phyloP scores from a whole-genome alignment of 2,888 invertebrate genomes.

The Plemyria rubiginata region DNA sequence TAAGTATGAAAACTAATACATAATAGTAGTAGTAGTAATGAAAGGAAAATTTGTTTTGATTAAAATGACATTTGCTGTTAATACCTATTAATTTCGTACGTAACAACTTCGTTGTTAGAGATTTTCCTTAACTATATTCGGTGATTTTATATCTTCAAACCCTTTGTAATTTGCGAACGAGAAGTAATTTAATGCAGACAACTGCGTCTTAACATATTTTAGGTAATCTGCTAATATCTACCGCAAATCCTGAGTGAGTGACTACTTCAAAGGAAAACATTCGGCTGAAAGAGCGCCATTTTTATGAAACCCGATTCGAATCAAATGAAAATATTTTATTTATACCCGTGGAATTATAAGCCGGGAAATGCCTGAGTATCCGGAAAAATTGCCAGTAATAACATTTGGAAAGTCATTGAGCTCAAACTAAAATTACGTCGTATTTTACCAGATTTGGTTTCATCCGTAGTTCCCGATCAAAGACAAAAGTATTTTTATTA shows the following conservation, averaged over 20 bases:
- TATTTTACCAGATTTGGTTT: slow-evolving; percentile 14
- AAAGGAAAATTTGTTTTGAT: too few species aligned
- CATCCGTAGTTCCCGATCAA: not conserved
- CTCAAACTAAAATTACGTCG: slow-evolving; percentile 18
- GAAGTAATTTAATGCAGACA: too few species aligned
- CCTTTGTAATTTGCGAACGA: too few species aligned
- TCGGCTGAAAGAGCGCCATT: slow-evolving; percentile 1
- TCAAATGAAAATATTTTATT: slow-evolving; percentile 32
- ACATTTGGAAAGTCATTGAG: slow-evolving; percentile 32
- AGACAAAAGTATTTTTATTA: too few species aligned
- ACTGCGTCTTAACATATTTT: not conserved
- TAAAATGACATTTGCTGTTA: too few species aligned
- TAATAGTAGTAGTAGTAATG: too few species aligned
- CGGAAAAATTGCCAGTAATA: slow-evolving; percentile 34
- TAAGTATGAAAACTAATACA: too few species aligned
- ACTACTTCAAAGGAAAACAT: slow-evolving; percentile 10
- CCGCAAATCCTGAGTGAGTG: not conserved
- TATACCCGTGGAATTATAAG: slow-evolving; percentile 21
- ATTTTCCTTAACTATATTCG: too few species aligned
- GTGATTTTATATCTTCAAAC: too few species aligned
- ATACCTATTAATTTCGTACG: too few species aligned
- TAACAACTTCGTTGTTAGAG: too few species aligned
- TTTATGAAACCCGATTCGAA: slow-evolving; percentile 18
- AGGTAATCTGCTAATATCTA: not conserved
- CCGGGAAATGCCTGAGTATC: slow-evolving; percentile 23